Base-by-base conservation (phyloP, 2,888 invertebrate species). In the Mallateleia sp. region DNA sequence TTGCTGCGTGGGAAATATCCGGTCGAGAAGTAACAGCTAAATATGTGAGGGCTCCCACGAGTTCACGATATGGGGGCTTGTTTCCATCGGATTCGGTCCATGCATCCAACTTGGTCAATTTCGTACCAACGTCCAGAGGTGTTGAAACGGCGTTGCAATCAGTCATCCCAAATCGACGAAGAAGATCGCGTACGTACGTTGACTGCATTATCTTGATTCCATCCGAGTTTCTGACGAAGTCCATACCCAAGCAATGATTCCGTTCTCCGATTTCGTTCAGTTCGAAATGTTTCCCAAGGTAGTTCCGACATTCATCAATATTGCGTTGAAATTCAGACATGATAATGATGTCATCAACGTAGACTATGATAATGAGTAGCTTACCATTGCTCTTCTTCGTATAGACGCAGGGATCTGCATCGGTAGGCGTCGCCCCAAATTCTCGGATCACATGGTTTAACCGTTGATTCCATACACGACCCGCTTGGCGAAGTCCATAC, bases 271-370 rank as follows among this genome's bases (percentile, higher is more conserved):
- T 15, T 22, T 74, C 80, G n/a, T 80, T 72, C 1, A 80, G n/a
- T 6, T 80, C 56, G 15, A 80, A 80, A 0, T 14, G 2, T 11
- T 9, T 2, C 2, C 14, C 11, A 7, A 80, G 42, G 4, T 38
- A 4, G 6, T 9, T 24, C 24, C 42, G n/a, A 5, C 62, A 24
- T 9, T 28, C 4, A 0, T 1, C 20, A 2, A 52, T 28, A 8
- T 18, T 20, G 2, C 24, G 8, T 14, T 7, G 1, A 28, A 38
- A 38, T 1, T 6, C 18, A 2, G 78, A 69, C 3, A 38, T 18
- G 1, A 78, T 14, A 0, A 78, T 1, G 7, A 79, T 80, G 34
- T 79, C 79, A 25, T 79, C 79, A 1, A 84, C 84, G 42, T 84
- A 64, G 0, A 78, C 11, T 0, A 84, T 14, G 3, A 79, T 14